Percentiles rank a stretch among this genome's conserved stretches.
Conservation (phyloP, 92 coral and sea anemone species). For the Palythoa heliodiscus region DNA sequence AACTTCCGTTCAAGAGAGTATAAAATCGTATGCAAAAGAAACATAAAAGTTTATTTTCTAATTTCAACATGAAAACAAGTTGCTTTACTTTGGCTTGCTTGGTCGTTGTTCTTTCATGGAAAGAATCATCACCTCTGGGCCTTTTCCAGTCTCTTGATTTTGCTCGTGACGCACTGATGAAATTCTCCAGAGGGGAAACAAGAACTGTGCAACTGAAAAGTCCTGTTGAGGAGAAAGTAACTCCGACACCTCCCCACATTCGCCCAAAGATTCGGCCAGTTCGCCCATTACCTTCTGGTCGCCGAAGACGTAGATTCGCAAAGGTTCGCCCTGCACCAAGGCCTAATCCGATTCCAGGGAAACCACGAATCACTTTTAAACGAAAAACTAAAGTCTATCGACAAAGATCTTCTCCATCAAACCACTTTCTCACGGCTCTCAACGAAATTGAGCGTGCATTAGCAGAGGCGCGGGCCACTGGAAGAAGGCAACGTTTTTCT, state of each 20-base stretch:
- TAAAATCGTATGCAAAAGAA: no score
- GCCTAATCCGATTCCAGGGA: not conserved
- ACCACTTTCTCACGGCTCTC: conserved; percentile 79
- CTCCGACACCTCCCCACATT: not conserved
- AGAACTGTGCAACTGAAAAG: conserved; percentile 61
- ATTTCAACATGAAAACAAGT: not conserved
- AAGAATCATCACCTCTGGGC: not conserved
- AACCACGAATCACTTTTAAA: conserved; percentile 33
- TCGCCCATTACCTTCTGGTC: not conserved
- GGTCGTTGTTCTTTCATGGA: not conserved
- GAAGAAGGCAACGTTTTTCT: conserved; percentile 7
- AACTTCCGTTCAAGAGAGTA: no score
- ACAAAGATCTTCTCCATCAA: conserved; percentile 71
- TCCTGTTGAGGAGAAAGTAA: conserved; percentile 47
- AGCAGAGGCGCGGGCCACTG: conserved; percentile 65
- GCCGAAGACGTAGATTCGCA: not conserved
- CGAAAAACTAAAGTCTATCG: conserved; percentile 57
- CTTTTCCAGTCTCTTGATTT: conserved; percentile 28
- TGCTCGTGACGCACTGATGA: conserved; percentile 61
- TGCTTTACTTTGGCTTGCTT: not conserved
- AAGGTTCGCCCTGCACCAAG: no score
- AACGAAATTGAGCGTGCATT: conserved; percentile 79
- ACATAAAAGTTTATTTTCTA: not conserved
- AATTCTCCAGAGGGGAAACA: conserved; percentile 64
- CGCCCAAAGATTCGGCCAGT: not conserved